Percentiles rank a stretch among this genome's conserved stretches.
phyloP scores from a whole-genome alignment of 2,888 invertebrate genomes.

The Agrochola circellaris region DNA sequence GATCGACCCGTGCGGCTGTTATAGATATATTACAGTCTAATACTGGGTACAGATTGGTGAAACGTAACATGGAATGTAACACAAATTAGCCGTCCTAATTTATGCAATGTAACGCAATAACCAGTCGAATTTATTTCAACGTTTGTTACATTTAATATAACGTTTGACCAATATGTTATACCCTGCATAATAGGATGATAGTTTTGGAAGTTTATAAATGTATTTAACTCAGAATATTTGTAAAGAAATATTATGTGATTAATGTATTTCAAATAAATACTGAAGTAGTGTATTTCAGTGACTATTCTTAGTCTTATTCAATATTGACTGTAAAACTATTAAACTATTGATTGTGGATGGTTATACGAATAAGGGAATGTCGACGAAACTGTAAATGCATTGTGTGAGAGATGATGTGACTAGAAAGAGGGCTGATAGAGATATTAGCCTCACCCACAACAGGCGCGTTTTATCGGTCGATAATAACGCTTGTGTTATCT shows the following conservation, averaged over 20 bases:
- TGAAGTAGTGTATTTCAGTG: slow-evolving; percentile 7
- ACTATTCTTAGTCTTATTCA: slow-evolving; percentile 1
- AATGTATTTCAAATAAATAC: not conserved
- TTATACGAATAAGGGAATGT: not conserved
- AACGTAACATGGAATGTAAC: not conserved
- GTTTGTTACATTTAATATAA: not conserved
- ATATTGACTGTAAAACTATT: too few relatives aligned
- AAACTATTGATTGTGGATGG: not conserved
- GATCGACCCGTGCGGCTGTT: too few relatives aligned
- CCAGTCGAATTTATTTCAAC: not conserved
- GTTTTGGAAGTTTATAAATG: not conserved
- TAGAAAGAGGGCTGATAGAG: not conserved
- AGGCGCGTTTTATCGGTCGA: too few relatives aligned
- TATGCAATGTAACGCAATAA: not conserved
- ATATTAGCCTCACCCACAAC: not conserved
- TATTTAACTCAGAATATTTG: not conserved
- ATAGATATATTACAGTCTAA: too few relatives aligned
- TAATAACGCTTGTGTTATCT: too few relatives aligned
- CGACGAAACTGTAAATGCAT: not conserved
- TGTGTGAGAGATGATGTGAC: not conserved
- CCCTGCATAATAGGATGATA: not conserved
- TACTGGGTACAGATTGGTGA: not conserved
- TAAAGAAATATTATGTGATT: not conserved
- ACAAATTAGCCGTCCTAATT: too few relatives aligned
- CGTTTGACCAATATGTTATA: not conserved